Base-by-base conservation (phyloP, 2,888 invertebrate species). In the Tetanocera ferruginea region DNA sequence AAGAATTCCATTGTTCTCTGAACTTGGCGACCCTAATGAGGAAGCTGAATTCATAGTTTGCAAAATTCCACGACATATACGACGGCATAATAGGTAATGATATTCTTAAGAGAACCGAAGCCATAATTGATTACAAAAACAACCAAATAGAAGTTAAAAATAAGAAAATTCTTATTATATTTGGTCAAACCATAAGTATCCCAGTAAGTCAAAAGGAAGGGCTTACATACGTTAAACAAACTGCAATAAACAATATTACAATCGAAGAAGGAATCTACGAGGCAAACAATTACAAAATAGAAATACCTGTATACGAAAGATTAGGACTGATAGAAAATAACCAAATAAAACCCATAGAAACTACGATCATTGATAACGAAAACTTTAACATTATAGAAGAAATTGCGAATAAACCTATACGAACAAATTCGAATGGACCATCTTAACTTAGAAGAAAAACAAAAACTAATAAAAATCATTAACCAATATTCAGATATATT, bases 81-180 rank as follows among this genome's bases (percentile, higher is more conserved):
- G 76, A 81, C 37, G 79, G 79, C 0, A 4, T 81, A 57, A 76
- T 79, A 49, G 79, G 80, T 0, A 79, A 81, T 34, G 78, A 77
- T 43, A 9, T 77, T n/a, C n/a, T n/a, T n/a, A n/a, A n/a, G n/a
- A n/a, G n/a, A n/a, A n/a, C n/a, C 31, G 31, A 5, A 34, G 64
- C 57, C 77, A 8, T 64, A 55, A 76, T 69, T 43, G 57, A 70
- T 77, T 6, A 55, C 76, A n/a, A 70, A 79, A 0, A 19, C 34
- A 19, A 69, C 78, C 37, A 67, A 77, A 23, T 79, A 78, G 31
- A 23, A 66, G 23, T 17, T 70, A 37, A 75, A 76, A 25, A 77
- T n/a, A 37, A 11, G 72, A 14, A n/a, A 52, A 60, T 23, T 76
- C 25, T 23, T 57, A 14, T 70, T n/a, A n/a, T n/a, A n/a, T n/a